Percentiles rank a stretch among this genome's conserved stretches.
phyloP scores from a whole-genome alignment of 2,888 invertebrate genomes.

The Caenorhabditis sp. region DNA sequence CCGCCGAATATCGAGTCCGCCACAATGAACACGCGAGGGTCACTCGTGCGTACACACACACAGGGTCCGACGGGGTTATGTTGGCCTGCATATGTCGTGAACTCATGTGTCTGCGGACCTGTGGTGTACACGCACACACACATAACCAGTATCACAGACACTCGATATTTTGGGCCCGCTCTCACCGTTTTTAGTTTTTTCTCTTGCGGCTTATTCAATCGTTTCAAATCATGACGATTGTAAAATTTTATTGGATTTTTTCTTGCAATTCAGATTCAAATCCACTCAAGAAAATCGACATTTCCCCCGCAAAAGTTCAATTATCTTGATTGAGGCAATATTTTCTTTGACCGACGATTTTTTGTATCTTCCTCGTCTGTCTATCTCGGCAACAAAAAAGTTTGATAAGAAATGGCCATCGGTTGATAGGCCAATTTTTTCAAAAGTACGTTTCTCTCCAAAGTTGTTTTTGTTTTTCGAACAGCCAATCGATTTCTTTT shows the following conservation, averaged over 20 bases:
- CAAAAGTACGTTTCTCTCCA: neutral
- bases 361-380: neutral
- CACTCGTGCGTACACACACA: no score
- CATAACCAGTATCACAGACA: no score
- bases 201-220: no score
- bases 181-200: no score
- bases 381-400: neutral
- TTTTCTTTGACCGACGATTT: neutral
- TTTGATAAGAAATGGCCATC: neutral
- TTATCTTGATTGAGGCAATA: neutral
- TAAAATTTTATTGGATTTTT: no score
- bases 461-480: neutral
- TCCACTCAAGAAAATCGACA: neutral
- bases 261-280: neutral
- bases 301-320: neutral
- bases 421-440: neutral
- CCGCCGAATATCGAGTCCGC: no score
- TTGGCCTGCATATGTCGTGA: conserved; percentile 20
- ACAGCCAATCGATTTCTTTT: neutral
- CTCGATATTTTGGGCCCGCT: no score
- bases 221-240: no score
- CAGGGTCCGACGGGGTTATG: no score
- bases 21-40: no score
- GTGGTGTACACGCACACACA: no score
- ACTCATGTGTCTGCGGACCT: conserved; percentile 7